Conservation (phyloP, 2,797 vertebrate genomes). For the Kryptolebias ocellatus region DNA sequence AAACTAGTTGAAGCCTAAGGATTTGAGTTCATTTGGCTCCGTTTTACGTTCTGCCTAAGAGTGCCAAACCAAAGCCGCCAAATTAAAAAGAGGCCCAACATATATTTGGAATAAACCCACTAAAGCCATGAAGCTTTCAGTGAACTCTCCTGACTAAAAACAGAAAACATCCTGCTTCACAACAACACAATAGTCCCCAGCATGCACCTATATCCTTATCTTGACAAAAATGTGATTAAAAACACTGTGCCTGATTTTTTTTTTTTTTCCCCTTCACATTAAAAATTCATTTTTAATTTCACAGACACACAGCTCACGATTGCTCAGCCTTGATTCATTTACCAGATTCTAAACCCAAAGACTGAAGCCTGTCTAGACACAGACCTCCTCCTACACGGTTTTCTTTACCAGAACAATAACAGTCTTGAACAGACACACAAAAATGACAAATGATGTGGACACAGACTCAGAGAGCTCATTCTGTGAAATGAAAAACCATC, state of each 20-base stretch:
- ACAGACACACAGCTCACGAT: conserved; percentile 6
- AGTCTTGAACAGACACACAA: conserved; percentile 1
- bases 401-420: conserved; percentile 30
- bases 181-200: conserved; percentile 15
- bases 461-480: conserved; percentile 6
- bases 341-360: conserved; percentile 55
- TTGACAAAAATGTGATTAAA: neutral
- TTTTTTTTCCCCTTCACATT: neutral
- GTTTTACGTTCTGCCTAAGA: conserved; percentile 31
- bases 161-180: conserved; percentile 23
- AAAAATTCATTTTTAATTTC: conserved; percentile 2
- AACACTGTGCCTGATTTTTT: neutral
- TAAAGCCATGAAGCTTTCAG: conserved; percentile 31
- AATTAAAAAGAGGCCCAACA: conserved; percentile 57
- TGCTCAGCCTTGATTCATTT: conserved; percentile 38
- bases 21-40: conserved; percentile 28
- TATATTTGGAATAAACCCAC: conserved; percentile 62
- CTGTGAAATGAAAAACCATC: conserved; percentile 40
- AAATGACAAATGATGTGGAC: conserved; percentile 5
- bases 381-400: conserved; percentile 53
- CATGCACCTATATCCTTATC: neutral
- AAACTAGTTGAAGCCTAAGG: conserved; percentile 40
- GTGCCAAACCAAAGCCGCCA: conserved; percentile 57
- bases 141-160: conserved; percentile 11
- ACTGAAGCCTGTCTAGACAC: conserved; percentile 62